Percentiles rank a stretch among this genome's conserved stretches.
These are phyloP conservation scores for Gorsachius goisagi DNA, from an alignment of 2,113 vertebrate species.

Conservation along the genomic window DNA sequence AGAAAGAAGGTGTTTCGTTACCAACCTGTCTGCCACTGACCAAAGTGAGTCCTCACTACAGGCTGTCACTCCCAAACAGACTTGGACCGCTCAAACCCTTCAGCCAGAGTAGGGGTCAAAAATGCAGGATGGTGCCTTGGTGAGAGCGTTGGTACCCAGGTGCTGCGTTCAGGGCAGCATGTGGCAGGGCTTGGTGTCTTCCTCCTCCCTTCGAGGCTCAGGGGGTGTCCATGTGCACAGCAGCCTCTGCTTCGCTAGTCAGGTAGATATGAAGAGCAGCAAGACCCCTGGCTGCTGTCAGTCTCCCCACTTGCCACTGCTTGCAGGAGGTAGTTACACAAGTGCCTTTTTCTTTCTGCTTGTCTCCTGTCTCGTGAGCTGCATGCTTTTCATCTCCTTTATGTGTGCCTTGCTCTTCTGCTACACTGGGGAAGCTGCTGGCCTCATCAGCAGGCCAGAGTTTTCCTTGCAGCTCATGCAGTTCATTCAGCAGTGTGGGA, in stretches of 20 bases:
- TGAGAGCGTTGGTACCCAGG: background rate
- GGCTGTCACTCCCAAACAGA: background rate
- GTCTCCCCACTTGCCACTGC: background rate
- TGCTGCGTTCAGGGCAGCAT: background rate
- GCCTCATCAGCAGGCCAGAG: background rate
- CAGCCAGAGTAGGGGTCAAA: background rate
- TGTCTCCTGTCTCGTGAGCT: background rate
- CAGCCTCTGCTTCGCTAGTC: background rate
- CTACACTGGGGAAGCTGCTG: background rate
- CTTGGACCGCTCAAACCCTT: background rate
- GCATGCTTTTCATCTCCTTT: background rate
- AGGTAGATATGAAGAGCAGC: background rate
- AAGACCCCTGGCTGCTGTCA: background rate
- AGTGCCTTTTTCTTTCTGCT: background rate
- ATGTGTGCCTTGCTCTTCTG: background rate
- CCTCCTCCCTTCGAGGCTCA: background rate
- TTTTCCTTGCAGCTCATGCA: background rate
- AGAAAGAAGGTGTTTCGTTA: constrained; percentile 82
- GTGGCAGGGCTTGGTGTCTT: background rate
- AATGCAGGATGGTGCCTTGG: background rate
- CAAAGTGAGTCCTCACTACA: constrained; percentile 72
- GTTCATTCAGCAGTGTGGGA: background rate
- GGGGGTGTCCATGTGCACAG: background rate
- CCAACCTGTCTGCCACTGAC: constrained; percentile 85
- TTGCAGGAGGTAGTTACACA: background rate